Evolutionary conservation across 2,113 vertebrate genomes (phyloP), one percentile per base, ranked within the genome.

Genomic region (Phasianus colchicus): DNA sequence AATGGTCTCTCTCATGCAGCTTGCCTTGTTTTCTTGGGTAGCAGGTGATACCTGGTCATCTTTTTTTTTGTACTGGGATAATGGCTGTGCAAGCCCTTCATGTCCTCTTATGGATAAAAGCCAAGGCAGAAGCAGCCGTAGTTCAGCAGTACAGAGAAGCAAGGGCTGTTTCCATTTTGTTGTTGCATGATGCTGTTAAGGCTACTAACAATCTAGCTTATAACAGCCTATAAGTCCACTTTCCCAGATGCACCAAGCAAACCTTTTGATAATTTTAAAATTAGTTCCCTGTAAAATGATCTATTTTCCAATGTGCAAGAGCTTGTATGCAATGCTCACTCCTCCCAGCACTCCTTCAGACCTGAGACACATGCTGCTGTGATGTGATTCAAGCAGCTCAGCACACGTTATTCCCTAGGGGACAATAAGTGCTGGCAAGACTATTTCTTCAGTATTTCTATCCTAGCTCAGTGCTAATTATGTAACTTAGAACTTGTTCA

Each of bases 381-480:
- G 82, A 42, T 70, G 67, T 1, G 47, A 90, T 70, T 2, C 67
- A 55, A 92, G 89, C 91, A 55, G 94, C 85, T 74, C 93, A 86
- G 86, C 76, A 75, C 94, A 61, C 16, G 61, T 75, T 84, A 61
- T 70, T 94, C 88, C 86, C 76, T 43, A 40, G 48, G 76, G 94
- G 57, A 52, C n/a, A 78, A 67, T 38, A 48, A 86, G 48, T 34
- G 43, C 88, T 79, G 94, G 90, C 93, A 92, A 85, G 65, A 78
- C 73, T 27, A 17, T 36, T 86, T 65, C 69, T 88, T 88, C 72
- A 76, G 15, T 55, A 86, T 70, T 88, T 80, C 61, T 81, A 88
- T 64, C 84, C 83, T 57, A 66, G 73, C 30, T 86, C 73, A 38
- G 24, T 91, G 90, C 61, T 91, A 95, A 93, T 96, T 91, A 92